Evolutionary conservation across 2,113 vertebrate genomes (phyloP).

Genomic region (Pollachius pollachius): DNA sequence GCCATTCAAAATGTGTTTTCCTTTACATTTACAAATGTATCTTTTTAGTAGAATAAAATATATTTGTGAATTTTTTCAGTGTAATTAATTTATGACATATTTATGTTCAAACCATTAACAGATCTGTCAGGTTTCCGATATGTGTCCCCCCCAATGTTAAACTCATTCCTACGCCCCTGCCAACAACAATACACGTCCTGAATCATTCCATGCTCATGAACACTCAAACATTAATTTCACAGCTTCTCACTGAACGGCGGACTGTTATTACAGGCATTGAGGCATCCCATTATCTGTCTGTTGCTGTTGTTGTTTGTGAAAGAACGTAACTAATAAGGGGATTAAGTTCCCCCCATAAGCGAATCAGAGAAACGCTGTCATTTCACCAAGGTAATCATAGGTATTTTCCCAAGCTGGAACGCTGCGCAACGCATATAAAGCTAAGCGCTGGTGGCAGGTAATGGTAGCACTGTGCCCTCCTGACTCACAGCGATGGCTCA

Average conservation of each 20-base stretch:
- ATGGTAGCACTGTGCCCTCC: conserved; percentile 47
- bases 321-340: conserved; percentile 59
- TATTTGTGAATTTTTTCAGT: too few relatives aligned
- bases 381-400: conserved; percentile 60
- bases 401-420: conserved; percentile 45
- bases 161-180: conserved; percentile 48
- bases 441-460: conserved; percentile 35
- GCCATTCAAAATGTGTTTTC: too few relatives aligned
- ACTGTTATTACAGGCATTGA: conserved; percentile 57
- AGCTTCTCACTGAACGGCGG: conserved; percentile 37
- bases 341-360: conserved; percentile 58
- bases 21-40: too few relatives aligned
- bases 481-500: conserved; percentile 49
- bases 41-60: too few relatives aligned
- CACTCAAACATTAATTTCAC: conserved; percentile 56
- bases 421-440: conserved; percentile 63
- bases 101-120: too few relatives aligned
- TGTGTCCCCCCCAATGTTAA: too few relatives aligned
- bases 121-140: too few relatives aligned
- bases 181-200: conserved; percentile 13
- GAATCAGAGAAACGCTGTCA: conserved; percentile 50
- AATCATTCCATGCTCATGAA: conserved; percentile 35
- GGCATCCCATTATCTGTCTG: conserved; percentile 58
- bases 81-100: too few relatives aligned
- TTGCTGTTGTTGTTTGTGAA: conserved; percentile 58